Evolutionary conservation across 2,113 vertebrate genomes (phyloP).

Genomic region (Ophiodon elongatus): DNA sequence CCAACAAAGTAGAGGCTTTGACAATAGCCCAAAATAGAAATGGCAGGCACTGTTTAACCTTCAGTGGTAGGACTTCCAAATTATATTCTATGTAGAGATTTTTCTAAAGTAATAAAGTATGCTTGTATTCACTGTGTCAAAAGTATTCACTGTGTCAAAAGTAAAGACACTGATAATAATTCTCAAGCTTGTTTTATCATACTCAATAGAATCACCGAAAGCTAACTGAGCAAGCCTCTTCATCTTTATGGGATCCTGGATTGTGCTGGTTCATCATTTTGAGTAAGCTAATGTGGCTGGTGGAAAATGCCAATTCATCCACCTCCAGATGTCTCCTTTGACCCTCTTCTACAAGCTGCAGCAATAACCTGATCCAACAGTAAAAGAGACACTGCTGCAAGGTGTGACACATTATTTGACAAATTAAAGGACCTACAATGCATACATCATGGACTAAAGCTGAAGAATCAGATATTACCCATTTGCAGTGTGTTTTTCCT

Average conservation of each 20-base stretch:
- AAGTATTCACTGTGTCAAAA: neutral
- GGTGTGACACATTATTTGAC: neutral
- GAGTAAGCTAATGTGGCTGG: neutral
- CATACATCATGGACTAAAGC: neutral
- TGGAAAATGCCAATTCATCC: conserved; percentile 38
- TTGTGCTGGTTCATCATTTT: conserved; percentile 31
- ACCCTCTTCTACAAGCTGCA: conserved; percentile 21
- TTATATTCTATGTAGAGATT: neutral
- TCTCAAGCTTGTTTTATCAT: neutral
- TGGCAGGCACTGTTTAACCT: neutral
- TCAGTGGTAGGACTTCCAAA: neutral
- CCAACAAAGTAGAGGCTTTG: neutral
- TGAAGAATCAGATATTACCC: neutral
- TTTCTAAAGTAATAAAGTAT: neutral
- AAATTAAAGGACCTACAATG: neutral
- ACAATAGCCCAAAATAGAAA: too few relatives aligned
- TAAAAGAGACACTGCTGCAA: neutral
- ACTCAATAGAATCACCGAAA: neutral
- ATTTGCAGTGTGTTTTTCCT: conserved; percentile 6
- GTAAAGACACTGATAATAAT: too few relatives aligned
- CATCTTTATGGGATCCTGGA: conserved; percentile 6
- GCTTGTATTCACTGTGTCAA: neutral
- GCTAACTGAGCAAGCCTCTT: neutral
- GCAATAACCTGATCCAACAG: neutral
- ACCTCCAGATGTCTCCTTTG: conserved; percentile 43